A percentile compares a stretch with the other conserved stretches of the same genome.
Conservation (phyloP, 2,113 vertebrate genomes). For the Lampris megalopsis region DNA sequence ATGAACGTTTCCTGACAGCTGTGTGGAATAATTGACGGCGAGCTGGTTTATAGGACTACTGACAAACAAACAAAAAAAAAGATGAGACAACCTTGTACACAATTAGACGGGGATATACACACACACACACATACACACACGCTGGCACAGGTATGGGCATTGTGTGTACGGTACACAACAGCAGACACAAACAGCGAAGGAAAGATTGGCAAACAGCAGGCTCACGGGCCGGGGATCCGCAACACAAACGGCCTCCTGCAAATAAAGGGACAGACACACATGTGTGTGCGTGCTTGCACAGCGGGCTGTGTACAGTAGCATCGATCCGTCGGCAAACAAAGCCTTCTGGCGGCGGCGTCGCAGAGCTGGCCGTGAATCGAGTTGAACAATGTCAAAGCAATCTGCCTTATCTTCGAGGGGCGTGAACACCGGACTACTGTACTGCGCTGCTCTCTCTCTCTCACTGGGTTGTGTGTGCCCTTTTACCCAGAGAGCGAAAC, state of each 20-base stretch:
- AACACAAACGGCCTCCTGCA: conserved; percentile 34
- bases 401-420: conserved; percentile 25
- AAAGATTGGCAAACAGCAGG: conserved; percentile 47
- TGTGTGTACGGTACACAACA: not conserved
- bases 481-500: too few species aligned
- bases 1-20: conserved; percentile 68
- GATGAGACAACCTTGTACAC: conserved; percentile 2
- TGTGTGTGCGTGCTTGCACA: conserved; percentile 5
- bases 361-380: conserved; percentile 41
- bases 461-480: conserved; percentile 7
- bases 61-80: conserved; percentile 44
- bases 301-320: conserved; percentile 30
- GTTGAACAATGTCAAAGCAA: conserved; percentile 37
- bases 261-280: conserved; percentile 48
- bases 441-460: not conserved
- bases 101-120: not conserved
- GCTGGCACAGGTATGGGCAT: not conserved
- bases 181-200: conserved; percentile 40
- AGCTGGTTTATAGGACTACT: conserved; percentile 39
- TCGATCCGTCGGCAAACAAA: conserved; percentile 43
- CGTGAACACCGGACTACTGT: not conserved
- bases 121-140: conserved; percentile 39
- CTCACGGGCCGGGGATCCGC: conserved; percentile 41
- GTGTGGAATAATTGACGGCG: conserved; percentile 35
- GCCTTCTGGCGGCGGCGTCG: conserved; percentile 28